Evolutionary conservation across 2,797 vertebrate genomes (phyloP).

Genomic region (Cossypha dichroa): DNA sequence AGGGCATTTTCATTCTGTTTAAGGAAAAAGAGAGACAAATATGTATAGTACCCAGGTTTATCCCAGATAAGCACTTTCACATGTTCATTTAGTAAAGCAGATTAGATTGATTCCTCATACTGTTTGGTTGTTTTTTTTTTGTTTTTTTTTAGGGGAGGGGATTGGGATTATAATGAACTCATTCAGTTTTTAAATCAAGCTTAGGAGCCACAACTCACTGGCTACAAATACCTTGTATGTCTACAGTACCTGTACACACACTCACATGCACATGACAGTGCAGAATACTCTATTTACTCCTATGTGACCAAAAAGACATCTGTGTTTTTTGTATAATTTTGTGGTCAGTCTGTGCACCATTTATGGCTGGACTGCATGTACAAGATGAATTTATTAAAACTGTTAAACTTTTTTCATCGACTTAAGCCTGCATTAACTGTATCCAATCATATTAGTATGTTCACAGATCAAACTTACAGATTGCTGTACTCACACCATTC

Average conservation of each 20-base stretch:
- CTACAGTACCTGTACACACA: not conserved
- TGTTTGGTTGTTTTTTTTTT: not conserved
- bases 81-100: constrained; percentile 51
- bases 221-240: not conserved
- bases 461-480: not conserved
- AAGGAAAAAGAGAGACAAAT: constrained; percentile 58
- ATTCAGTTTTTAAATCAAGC: not conserved
- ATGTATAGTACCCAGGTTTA: constrained; percentile 43
- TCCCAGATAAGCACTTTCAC: constrained; percentile 42
- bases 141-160: rapidly evolving
- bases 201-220: not conserved
- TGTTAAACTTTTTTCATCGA: not conserved
- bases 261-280: not conserved
- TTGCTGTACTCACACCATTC: not conserved
- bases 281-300: not conserved
- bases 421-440: not conserved
- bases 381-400: not conserved
- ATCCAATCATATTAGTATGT: not conserved
- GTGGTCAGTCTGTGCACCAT: not conserved
- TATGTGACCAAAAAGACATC: not conserved
- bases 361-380: not conserved
- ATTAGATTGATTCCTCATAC: constrained; percentile 22
- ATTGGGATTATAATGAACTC: not conserved
- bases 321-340: not conserved
- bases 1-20: constrained; percentile 89